A percentile compares a stretch with the other conserved stretches of the same genome.
phyloP scores from a whole-genome alignment of 2,113 vertebrate species.

The Sardina pilchardus region DNA sequence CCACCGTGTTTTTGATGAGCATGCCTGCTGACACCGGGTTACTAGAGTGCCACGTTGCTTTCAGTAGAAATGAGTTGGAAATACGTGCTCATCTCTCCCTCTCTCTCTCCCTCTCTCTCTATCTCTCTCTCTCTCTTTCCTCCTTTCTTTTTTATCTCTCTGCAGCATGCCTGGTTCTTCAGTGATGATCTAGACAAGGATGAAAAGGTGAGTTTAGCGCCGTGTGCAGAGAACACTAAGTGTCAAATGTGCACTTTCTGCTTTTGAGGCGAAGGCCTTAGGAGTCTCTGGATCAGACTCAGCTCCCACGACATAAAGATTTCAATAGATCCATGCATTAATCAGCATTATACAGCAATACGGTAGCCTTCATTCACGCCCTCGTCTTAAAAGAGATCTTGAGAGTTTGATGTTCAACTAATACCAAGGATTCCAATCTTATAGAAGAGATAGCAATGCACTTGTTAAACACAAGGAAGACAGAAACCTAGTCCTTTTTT shows the following conservation, averaged over 20 bases:
- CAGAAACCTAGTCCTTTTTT: background rate
- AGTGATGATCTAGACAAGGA: slow-evolving; percentile 81
- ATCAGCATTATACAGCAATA: background rate
- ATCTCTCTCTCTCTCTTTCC: slow-evolving; percentile 19
- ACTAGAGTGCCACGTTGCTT: background rate
- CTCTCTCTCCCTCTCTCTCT: background rate
- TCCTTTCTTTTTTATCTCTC: slow-evolving; percentile 17
- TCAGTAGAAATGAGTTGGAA: background rate
- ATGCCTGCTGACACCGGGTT: background rate
- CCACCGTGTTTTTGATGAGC: background rate
- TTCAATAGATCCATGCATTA: background rate
- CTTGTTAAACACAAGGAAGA: no score
- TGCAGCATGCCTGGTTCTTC: slow-evolving; percentile 89
- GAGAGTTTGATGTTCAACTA: background rate
- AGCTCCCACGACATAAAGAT: no score
- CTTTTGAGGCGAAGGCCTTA: no score
- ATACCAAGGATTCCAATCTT: background rate
- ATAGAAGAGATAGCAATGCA: background rate
- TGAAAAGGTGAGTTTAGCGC: slow-evolving; percentile 73
- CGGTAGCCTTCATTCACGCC: background rate
- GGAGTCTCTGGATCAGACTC: no score
- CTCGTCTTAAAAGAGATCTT: background rate
- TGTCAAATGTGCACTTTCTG: background rate
- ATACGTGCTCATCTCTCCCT: background rate
- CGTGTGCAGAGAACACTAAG: background rate